phyloP scores from a whole-genome alignment of 2,888 invertebrate genomes.

The Caenorhabditis wallacei region DNA sequence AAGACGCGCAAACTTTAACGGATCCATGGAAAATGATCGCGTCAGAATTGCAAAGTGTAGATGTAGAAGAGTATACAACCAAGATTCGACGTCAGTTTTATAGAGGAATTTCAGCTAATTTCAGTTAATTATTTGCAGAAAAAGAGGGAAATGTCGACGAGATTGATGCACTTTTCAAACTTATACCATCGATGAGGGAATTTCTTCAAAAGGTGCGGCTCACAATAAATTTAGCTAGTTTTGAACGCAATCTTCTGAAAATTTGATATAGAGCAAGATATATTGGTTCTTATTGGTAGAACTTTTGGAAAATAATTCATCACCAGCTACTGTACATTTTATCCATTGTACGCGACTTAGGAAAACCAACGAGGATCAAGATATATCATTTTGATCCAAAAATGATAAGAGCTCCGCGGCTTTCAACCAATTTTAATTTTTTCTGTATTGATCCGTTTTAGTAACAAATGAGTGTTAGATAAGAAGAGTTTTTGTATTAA shows the following conservation, averaged over 20 bases:
- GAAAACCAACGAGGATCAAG: too few relatives aligned
- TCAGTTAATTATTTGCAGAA: conserved; percentile 36
- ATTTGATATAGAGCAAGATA: background rate
- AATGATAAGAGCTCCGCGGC: too few relatives aligned
- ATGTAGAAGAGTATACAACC: conserved; percentile 31
- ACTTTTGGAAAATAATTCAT: too few relatives aligned
- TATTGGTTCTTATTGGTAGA: too few relatives aligned
- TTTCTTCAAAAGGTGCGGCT: conserved; percentile 49
- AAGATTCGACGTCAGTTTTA: conserved; percentile 28
- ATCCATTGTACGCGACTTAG: too few relatives aligned
- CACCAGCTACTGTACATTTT: too few relatives aligned
- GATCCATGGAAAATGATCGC: conserved; percentile 23
- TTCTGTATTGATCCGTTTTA: too few relatives aligned
- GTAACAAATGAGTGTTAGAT: too few relatives aligned
- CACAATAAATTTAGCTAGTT: conserved; percentile 3
- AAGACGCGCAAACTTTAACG: conserved; percentile 20
- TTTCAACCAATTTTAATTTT: too few relatives aligned
- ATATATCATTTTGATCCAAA: too few relatives aligned
- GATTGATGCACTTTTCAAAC: conserved; percentile 61
- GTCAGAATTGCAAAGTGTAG: conserved; percentile 23
- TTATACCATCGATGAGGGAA: conserved; percentile 39
- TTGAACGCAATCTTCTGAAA: background rate
- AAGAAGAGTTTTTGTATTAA: too few relatives aligned
- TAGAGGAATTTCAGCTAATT: conserved; percentile 2
- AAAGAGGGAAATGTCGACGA: conserved; percentile 11